phyloP scores from a whole-genome alignment of 2,888 invertebrate genomes.

The Zelleria hepariella region DNA sequence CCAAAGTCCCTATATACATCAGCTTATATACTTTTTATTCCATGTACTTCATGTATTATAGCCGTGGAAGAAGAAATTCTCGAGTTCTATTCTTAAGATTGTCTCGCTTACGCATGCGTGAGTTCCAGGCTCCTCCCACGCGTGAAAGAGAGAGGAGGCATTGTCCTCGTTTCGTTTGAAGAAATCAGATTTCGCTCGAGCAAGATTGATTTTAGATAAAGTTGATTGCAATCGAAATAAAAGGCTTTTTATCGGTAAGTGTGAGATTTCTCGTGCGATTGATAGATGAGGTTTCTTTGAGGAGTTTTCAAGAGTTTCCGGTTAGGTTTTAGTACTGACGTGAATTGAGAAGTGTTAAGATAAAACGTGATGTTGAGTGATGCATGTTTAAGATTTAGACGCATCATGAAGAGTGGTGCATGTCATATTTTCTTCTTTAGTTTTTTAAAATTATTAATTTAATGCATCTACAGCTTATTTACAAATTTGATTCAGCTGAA shows the following conservation, averaged over 20 bases:
- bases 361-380: too few relatives aligned
- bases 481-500: too few relatives aligned
- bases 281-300: not conserved
- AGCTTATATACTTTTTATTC: slow-evolving; percentile 17
- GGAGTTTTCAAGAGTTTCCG: too few relatives aligned
- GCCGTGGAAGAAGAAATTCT: slow-evolving; percentile 39
- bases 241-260: slow-evolving; percentile 21
- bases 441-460: too few relatives aligned
- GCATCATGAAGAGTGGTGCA: too few relatives aligned
- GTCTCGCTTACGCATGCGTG: slow-evolving; percentile 49
- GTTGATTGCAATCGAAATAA: slow-evolving; percentile 37
- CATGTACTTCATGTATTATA: slow-evolving; percentile 44
- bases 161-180: slow-evolving; percentile 30
- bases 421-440: too few relatives aligned
- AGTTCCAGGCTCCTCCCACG: slow-evolving; percentile 44
- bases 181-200: slow-evolving; percentile 34
- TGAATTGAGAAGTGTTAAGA: too few relatives aligned
- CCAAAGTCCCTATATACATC: slow-evolving; percentile 18
- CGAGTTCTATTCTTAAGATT: slow-evolving; percentile 62
- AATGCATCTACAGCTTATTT: too few relatives aligned
- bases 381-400: too few relatives aligned
- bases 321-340: too few relatives aligned
- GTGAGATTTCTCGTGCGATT: not conserved
- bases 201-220: slow-evolving; percentile 53
- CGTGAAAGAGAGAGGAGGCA: slow-evolving; percentile 42